A percentile compares a stretch with the other conserved stretches of the same genome.
Evolutionary conservation across 2,113 vertebrate genomes (phyloP).

Genomic region (Myanophis thanlyinensis): DNA sequence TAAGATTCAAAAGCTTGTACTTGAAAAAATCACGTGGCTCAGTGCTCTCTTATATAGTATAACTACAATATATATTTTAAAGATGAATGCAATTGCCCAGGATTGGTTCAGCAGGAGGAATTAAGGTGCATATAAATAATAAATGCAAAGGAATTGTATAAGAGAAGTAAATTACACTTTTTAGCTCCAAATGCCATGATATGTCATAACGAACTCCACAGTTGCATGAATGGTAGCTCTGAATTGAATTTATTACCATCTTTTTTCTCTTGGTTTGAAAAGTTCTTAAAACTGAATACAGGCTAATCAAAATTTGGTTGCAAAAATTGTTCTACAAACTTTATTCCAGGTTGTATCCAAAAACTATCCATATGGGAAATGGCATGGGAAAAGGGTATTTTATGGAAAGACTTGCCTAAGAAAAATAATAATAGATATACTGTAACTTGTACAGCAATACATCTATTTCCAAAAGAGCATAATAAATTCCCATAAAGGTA

Average conservation of each 20-base stretch:
- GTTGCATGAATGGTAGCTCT: neutral
- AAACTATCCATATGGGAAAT: neutral
- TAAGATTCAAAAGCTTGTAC: neutral
- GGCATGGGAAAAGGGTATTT: neutral
- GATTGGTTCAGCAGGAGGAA: neutral
- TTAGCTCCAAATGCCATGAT: neutral
- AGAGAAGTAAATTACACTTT: neutral
- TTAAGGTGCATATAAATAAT: neutral
- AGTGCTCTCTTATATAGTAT: neutral
- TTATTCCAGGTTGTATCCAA: neutral
- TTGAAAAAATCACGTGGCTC: neutral
- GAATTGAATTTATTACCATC: neutral
- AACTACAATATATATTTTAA: neutral
- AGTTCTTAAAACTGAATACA: neutral
- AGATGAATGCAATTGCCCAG: neutral
- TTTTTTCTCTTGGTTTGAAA: neutral
- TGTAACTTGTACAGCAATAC: neutral
- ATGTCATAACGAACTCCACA: neutral
- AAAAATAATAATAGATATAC: neutral
- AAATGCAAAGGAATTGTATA: neutral
- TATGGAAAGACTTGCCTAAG: neutral
- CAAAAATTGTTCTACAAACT: neutral
- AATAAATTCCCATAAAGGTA: neutral
- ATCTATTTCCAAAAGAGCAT: neutral
- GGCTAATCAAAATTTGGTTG: neutral